These are phyloP conservation scores for Caenorhabditis plicata DNA, from an alignment of 2,888 invertebrate genomes.

Conservation along the genomic window DNA sequence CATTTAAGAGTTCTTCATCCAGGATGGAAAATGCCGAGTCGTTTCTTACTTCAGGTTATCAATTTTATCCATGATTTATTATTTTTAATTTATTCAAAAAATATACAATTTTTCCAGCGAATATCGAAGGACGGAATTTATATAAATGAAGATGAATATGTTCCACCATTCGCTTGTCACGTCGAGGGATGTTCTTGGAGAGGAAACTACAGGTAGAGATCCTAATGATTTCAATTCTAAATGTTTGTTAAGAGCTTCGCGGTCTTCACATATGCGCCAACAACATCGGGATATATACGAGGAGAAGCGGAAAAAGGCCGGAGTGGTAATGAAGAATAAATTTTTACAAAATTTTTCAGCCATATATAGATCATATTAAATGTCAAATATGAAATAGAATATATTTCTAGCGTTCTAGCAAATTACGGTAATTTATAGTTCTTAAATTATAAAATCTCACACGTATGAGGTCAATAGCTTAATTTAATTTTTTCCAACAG, in stretches of 20 bases:
- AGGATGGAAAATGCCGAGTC: conserved; percentile 34
- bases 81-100: not conserved
- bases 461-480: no score
- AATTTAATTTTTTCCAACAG: not conserved
- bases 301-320: conserved; percentile 9
- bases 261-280: conserved; percentile 35
- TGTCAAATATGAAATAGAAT: no score
- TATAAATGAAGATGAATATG: conserved; percentile 11
- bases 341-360: no score
- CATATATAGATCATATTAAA: no score
- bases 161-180: conserved; percentile 29
- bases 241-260: conserved; percentile 18
- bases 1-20: conserved; percentile 45
- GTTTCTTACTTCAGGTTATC: conserved; percentile 29
- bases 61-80: not conserved
- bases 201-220: conserved; percentile 35
- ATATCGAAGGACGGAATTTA: conserved; percentile 31
- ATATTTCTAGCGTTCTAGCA: no score
- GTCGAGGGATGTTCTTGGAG: conserved; percentile 43
- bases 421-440: no score
- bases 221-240: not conserved
- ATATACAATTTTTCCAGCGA: conserved; percentile 13
- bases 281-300: conserved; percentile 30
- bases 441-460: no score
- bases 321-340: conserved; percentile 1